phyloP scores from a whole-genome alignment of 2,113 vertebrate species.

The Vanacampus margaritifer region DNA sequence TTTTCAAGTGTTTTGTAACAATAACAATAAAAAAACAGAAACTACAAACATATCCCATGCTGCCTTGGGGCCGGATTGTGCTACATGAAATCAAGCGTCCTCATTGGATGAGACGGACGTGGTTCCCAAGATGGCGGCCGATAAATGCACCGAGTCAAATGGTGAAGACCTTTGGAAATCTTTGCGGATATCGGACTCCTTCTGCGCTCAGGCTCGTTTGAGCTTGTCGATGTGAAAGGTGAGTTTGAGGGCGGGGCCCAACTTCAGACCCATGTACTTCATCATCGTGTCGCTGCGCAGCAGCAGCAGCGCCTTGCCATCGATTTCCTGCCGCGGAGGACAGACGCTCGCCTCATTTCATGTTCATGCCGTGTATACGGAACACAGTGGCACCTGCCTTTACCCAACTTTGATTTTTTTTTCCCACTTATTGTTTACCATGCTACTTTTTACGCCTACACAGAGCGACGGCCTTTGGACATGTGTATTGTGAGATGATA shows the following conservation, averaged over 20 bases:
- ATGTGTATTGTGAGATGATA: no score
- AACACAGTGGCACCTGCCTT: background rate
- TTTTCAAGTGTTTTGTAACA: conserved; percentile 53
- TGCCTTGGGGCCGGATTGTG: conserved; percentile 60
- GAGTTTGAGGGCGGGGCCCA: conserved; percentile 95
- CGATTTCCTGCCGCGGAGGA: conserved; percentile 80
- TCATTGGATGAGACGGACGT: conserved; percentile 47
- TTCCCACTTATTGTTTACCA: background rate
- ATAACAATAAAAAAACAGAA: conserved; percentile 54
- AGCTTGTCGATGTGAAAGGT: conserved; percentile 96
- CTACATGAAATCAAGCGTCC: conserved; percentile 63
- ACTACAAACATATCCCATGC: conserved; percentile 44
- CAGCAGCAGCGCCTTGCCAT: conserved; percentile 86
- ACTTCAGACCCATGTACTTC: conserved; percentile 98
- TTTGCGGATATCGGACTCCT: background rate
- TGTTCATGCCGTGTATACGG: background rate
- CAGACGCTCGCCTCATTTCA: background rate
- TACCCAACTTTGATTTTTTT: background rate
- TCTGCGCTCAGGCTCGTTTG: conserved; percentile 82
- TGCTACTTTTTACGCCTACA: no score
- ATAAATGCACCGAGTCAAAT: conserved; percentile 52
- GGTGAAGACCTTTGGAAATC: conserved; percentile 39
- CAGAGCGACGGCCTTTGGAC: no score
- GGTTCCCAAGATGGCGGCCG: conserved; percentile 41
- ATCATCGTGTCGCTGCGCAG: conserved; percentile 92